phyloP scores from a whole-genome alignment of 2,113 vertebrate genomes.

The Balaenoptera acutorostrata region DNA sequence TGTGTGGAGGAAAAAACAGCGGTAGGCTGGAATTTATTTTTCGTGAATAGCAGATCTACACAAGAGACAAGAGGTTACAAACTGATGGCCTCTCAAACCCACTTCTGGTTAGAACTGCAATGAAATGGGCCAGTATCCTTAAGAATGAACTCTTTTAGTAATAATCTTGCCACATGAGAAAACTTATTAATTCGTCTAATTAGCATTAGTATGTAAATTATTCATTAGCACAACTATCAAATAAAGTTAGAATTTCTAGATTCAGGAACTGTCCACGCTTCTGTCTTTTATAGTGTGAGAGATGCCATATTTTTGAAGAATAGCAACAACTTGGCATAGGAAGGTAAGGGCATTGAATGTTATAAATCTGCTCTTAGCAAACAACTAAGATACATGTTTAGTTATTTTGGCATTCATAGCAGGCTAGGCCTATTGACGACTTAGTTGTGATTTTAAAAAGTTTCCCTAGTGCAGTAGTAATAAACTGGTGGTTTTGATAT shows the following conservation, averaged over 20 bases:
- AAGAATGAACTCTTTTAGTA: constrained; percentile 63
- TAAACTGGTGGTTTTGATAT: neutral
- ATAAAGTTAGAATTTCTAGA: constrained; percentile 64
- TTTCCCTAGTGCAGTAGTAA: neutral
- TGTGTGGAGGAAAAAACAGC: constrained; percentile 38
- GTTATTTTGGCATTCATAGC: neutral
- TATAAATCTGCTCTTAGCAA: neutral
- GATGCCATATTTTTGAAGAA: constrained; percentile 3
- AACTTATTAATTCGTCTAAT: constrained; percentile 72
- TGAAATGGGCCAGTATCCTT: constrained; percentile 30
- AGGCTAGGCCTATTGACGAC: neutral
- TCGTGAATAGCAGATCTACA: neutral
- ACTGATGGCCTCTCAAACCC: constrained; percentile 26
- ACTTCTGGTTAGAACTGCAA: neutral
- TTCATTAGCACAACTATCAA: constrained; percentile 60
- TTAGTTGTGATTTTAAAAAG: neutral
- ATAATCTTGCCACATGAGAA: constrained; percentile 56
- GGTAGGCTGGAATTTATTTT: constrained; percentile 28
- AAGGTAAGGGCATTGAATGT: neutral
- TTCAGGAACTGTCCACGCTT: constrained; percentile 24
- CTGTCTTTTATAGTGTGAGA: neutral
- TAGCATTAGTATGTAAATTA: constrained; percentile 72
- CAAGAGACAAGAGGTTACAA: constrained; percentile 34
- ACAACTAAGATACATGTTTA: neutral
- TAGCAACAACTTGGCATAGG: neutral